Percentiles rank a stretch among this genome's conserved stretches.
These are phyloP conservation scores for Polymixis lichenea DNA, from an alignment of 2,888 invertebrate species.

Conservation along the genomic window DNA sequence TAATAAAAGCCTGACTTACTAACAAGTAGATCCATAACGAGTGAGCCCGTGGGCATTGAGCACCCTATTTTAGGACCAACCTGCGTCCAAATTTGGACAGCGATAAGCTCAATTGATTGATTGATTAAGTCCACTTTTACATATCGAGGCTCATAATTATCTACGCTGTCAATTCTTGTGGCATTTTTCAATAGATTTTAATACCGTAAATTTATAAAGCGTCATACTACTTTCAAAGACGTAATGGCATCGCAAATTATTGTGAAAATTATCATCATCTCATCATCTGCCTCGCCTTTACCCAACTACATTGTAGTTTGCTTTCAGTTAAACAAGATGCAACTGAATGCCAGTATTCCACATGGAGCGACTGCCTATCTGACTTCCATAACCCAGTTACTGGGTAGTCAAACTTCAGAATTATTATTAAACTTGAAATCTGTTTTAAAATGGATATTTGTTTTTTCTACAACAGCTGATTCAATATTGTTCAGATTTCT, in stretches of 20 bases:
- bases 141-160: constrained; percentile 21
- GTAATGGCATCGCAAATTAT: not conserved
- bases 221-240: not conserved
- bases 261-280: not conserved
- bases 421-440: too few species aligned
- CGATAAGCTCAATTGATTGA: constrained; percentile 48
- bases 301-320: too few species aligned
- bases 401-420: too few species aligned
- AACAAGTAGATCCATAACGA: not conserved
- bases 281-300: too few species aligned
- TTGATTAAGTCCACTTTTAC: constrained; percentile 38
- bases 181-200: not conserved
- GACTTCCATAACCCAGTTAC: too few species aligned
- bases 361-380: too few species aligned
- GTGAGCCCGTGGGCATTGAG: not conserved
- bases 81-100: constrained; percentile 26
- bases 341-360: too few species aligned
- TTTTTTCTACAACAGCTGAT: not conserved
- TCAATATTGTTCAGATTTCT: not conserved
- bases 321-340: too few species aligned
- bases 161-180: not conserved
- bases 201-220: not conserved
- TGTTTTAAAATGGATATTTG: too few species aligned
- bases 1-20: not conserved
- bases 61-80: constrained; percentile 27